Percentiles rank a stretch among this genome's conserved stretches.
Conservation (phyloP, 2,113 vertebrate species). For the Nanger granti region DNA sequence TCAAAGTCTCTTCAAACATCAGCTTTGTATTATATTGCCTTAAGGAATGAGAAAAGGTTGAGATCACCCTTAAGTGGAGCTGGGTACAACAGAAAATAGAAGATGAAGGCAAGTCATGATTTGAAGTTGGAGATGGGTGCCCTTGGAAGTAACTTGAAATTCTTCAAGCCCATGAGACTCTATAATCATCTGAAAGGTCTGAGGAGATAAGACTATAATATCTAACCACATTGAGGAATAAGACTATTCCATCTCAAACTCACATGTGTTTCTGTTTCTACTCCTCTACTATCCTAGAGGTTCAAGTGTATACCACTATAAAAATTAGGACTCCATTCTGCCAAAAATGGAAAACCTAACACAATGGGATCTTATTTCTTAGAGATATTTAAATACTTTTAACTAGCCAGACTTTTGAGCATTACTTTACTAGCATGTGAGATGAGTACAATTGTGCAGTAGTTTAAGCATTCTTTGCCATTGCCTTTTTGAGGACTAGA, state of each 20-base stretch:
- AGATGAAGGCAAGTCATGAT: neutral
- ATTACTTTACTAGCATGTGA: neutral
- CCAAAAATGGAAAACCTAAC: constrained; percentile 1
- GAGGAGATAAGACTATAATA: neutral
- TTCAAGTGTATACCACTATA: neutral
- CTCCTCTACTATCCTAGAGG: neutral
- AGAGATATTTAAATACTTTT: neutral
- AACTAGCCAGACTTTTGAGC: neutral
- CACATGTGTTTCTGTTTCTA: neutral
- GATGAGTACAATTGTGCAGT: neutral
- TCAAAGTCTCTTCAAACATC: neutral
- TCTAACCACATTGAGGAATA: neutral
- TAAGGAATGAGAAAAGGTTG: neutral
- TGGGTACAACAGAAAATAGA: neutral
- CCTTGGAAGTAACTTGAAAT: neutral
- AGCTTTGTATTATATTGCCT: neutral
- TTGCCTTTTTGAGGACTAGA: neutral
- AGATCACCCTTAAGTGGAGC: neutral
- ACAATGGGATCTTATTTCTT: neutral
- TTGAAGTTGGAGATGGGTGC: neutral
- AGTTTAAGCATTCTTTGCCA: neutral
- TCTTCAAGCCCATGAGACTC: neutral
- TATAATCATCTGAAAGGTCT: neutral
- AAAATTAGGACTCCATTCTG: constrained; percentile 18
- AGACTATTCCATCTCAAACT: neutral